Conservation (phyloP, 2,888 invertebrate species). For the Bembecia ichneumoniformis region DNA sequence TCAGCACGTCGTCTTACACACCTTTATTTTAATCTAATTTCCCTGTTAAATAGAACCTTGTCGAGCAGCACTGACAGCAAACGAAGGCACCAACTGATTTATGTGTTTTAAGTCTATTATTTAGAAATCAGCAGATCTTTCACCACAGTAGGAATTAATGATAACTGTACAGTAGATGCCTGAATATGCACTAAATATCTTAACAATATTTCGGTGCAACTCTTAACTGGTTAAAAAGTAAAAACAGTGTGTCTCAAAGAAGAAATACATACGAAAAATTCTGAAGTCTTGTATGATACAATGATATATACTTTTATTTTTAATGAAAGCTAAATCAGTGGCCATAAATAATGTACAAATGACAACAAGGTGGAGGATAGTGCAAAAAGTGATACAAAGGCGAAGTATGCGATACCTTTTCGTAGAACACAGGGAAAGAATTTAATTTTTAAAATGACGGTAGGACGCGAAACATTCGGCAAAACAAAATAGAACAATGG, state of each 20-base stretch:
- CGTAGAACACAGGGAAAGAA: slow-evolving; percentile 67
- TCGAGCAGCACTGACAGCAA: slow-evolving; percentile 21
- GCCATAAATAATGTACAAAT: slow-evolving; percentile 59
- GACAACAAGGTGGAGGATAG: slow-evolving; percentile 45
- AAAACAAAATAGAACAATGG: slow-evolving; percentile 48
- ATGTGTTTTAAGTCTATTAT: slow-evolving; percentile 35
- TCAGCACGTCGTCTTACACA: slow-evolving; percentile 11
- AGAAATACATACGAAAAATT: slow-evolving; percentile 6
- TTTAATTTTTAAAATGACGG: slow-evolving; percentile 60
- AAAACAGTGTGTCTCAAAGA: slow-evolving; percentile 1
- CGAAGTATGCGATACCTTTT: slow-evolving; percentile 67
- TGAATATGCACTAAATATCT: slow-evolving; percentile 1
- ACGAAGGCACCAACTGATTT: slow-evolving; percentile 40
- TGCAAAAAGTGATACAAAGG: slow-evolving; percentile 71
- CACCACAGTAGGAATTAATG: slow-evolving; percentile 23
- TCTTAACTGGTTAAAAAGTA: not conserved
- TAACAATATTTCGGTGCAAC: not conserved
- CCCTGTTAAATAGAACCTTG: slow-evolving; percentile 23
- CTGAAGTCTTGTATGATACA: slow-evolving; percentile 10
- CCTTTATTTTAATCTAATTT: slow-evolving; percentile 15
- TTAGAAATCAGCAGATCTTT: slow-evolving; percentile 42
- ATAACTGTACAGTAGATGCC: slow-evolving; percentile 12
- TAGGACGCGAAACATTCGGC: slow-evolving; percentile 48
- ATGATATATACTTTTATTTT: slow-evolving; percentile 29
- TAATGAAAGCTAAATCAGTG: slow-evolving; percentile 26